Evolutionary conservation across 2,113 vertebrate species (phyloP).

Genomic region (Limanda limanda): DNA sequence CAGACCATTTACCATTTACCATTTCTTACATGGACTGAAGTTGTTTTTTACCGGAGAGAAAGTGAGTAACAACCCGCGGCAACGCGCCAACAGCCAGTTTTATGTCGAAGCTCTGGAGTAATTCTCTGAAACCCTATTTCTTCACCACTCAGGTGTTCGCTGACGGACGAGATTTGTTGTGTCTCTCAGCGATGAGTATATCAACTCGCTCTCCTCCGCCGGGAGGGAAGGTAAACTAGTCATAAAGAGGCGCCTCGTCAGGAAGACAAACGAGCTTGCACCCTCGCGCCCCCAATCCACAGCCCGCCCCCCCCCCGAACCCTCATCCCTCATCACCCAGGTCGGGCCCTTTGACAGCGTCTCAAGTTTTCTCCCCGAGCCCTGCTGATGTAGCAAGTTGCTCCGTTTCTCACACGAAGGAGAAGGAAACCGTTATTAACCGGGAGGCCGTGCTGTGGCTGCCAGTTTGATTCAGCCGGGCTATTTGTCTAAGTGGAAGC

Average conservation of each 20-base stretch:
- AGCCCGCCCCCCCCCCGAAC: conserved; percentile 38
- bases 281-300: conserved; percentile 30
- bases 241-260: conserved; percentile 38
- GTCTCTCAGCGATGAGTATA: conserved; percentile 40
- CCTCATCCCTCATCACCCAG: conserved; percentile 51
- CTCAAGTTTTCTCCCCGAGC: conserved; percentile 31
- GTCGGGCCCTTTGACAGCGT: conserved; percentile 41
- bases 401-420: conserved; percentile 52
- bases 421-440: conserved; percentile 66
- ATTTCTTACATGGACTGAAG: background rate
- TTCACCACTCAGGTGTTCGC: conserved; percentile 15
- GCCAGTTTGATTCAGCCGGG: conserved; percentile 54
- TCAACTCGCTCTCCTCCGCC: conserved; percentile 26
- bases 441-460: conserved; percentile 44
- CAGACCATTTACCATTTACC: no score
- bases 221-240: conserved; percentile 51
- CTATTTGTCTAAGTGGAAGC: conserved; percentile 66
- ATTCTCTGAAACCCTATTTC: background rate
- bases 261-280: conserved; percentile 63
- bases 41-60: background rate
- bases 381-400: conserved; percentile 63
- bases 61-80: background rate
- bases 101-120: background rate
- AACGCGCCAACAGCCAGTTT: background rate
- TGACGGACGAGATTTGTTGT: conserved; percentile 50